Evolutionary conservation across 2,888 invertebrate species (phyloP).

Genomic region (Gandaritis pyraliata): DNA sequence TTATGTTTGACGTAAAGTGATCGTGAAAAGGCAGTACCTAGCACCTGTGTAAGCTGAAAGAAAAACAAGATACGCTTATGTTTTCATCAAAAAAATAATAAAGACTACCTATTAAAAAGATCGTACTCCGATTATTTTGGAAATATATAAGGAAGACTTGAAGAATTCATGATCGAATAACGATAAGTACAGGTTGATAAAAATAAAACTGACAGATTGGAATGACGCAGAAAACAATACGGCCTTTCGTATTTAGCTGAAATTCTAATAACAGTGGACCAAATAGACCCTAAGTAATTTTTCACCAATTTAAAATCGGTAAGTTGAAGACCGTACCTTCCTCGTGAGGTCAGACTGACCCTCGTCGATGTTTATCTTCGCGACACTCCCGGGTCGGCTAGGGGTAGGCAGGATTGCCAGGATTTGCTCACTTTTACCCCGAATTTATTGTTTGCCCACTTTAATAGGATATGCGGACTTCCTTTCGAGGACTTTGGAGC

Average conservation of each 20-base stretch:
- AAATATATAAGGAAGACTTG: too few relatives aligned
- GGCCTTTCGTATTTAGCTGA: not conserved
- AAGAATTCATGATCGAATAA: too few relatives aligned
- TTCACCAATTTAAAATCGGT: conserved; percentile 31
- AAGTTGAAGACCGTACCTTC: conserved; percentile 23
- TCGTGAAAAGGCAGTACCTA: not conserved
- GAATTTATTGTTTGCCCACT: conserved; percentile 59
- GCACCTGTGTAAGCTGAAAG: too few relatives aligned
- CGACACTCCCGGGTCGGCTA: conserved; percentile 19
- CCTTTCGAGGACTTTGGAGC: conserved; percentile 28
- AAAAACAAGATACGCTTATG: too few relatives aligned
- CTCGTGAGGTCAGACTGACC: conserved; percentile 29
- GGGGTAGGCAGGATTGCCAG: conserved; percentile 48
- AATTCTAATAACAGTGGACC: not conserved
- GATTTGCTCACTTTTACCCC: conserved; percentile 62
- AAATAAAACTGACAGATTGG: too few relatives aligned
- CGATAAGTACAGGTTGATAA: too few relatives aligned
- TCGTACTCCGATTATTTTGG: too few relatives aligned
- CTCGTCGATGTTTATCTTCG: conserved; percentile 43
- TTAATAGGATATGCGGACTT: conserved; percentile 34
- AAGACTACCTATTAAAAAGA: too few relatives aligned
- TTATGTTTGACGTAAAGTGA: not conserved
- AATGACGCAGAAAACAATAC: too few relatives aligned
- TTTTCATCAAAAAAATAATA: too few relatives aligned
- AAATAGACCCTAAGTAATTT: conserved; percentile 4